Base-by-base conservation (phyloP, 2,888 invertebrate species). In the Dynastes tityus region DNA sequence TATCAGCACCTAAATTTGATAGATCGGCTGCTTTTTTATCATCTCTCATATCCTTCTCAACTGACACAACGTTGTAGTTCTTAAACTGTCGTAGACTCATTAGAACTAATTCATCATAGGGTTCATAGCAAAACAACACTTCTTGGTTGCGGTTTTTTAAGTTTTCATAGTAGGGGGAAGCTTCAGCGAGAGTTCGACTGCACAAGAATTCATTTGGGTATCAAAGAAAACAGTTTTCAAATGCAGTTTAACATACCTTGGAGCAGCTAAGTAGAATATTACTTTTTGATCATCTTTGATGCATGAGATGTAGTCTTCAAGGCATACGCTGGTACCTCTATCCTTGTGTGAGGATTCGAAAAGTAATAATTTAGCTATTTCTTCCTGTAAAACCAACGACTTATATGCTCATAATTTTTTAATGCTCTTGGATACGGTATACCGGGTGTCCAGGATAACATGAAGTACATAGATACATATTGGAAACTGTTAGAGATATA, bases 51-150 rank as follows among this genome's bases (percentile, higher is more conserved):
- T 98, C 98, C 86, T 97, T 98, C 89, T 99, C 99, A 0, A 97
- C 96, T 0, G 98, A 98, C 2, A 95, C 93, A 5, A 99, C 90
- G 79, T 91, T 90, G 83, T 93, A 91, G 67, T 93, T 92, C 81
- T 94, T 94, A 87, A 95, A 99, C 86, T 95, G 93, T 80, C 94
- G 93, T 77, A 98, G 89, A 85, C 98, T 97, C 92, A 97, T 93
- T 27, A 99, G 90, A 2, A 98, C 97, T 75, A 99, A 90, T 88
- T 99, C 99, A 88, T 99, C 99, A 84, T 98, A 98, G n/a, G 96
- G 95, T 86, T 99, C 98, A 85, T 96, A 98, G 86, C 98, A 97
- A 89, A 98, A 99, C 13, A 99, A 89, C 0, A 99, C 98, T 90
- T 98, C 97, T 4, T 95, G 92, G 83, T 96, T 94, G 73, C 94